Conservation (phyloP, 2,888 invertebrate species). For the Zygaena filipendulae region DNA sequence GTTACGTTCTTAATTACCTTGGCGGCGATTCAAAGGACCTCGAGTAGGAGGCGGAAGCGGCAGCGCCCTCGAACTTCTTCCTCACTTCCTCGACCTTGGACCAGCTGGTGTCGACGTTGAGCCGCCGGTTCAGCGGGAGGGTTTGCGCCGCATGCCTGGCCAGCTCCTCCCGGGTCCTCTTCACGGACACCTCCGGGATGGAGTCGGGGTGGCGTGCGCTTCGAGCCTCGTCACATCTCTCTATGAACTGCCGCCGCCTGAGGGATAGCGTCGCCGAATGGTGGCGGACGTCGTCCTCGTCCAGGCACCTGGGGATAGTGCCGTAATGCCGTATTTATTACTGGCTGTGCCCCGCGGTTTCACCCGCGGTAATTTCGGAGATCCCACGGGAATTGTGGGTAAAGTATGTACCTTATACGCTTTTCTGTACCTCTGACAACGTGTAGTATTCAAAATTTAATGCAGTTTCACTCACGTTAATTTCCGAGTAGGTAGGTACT, state of each 20-base stretch:
- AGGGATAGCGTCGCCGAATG: constrained; percentile 38
- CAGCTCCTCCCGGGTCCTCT: constrained; percentile 49
- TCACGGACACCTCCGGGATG: constrained; percentile 51
- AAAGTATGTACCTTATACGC: too few species aligned
- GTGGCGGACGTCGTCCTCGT: constrained; percentile 34
- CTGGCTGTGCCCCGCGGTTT: too few species aligned
- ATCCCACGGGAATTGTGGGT: too few species aligned
- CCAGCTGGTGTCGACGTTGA: constrained; percentile 60
- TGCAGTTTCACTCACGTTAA: too few species aligned
- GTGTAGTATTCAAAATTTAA: too few species aligned
- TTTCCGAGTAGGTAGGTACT: too few species aligned
- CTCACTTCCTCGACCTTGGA: constrained; percentile 61
- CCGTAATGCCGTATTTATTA: too few species aligned
- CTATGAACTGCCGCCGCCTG: constrained; percentile 54
- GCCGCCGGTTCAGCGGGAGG: constrained; percentile 45
- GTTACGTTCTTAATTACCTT: too few species aligned
- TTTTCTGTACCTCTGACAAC: too few species aligned
- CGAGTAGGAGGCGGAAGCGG: constrained; percentile 37
- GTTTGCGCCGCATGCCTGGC: constrained; percentile 54
- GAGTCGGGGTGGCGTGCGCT: constrained; percentile 35
- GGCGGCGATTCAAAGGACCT: constrained; percentile 59
- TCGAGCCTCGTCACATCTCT: constrained; percentile 56
- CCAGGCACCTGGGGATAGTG: constrained; percentile 46
- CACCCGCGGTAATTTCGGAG: too few species aligned
- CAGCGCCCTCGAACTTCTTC: constrained; percentile 55